phyloP scores from a whole-genome alignment of 2,113 vertebrate species.

The Arvicanthis niloticus region DNA sequence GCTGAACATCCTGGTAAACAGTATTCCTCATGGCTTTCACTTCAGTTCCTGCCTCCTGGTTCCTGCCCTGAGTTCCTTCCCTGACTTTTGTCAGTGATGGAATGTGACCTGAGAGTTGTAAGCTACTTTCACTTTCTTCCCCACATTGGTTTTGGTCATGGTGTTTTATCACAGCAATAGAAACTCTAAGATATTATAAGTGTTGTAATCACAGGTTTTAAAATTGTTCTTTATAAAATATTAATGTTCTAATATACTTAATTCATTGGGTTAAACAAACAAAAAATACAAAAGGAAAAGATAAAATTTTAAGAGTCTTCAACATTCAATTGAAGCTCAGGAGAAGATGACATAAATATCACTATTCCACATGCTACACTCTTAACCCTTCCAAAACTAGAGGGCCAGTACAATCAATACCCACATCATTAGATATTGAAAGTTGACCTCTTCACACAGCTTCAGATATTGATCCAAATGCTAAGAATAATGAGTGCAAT shows the following conservation, averaged over 20 bases:
- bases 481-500: background rate
- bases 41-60: background rate
- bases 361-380: background rate
- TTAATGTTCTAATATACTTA: background rate
- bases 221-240: background rate
- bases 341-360: background rate
- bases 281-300: background rate
- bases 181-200: background rate
- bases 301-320: background rate
- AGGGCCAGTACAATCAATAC: background rate
- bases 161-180: background rate
- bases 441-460: background rate
- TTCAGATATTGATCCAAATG: background rate
- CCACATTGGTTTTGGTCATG: background rate
- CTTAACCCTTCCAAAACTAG: background rate
- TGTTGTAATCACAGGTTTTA: background rate
- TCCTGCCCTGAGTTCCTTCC: background rate
- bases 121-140: background rate
- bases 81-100: background rate
- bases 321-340: background rate
- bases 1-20: background rate
- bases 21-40: background rate
- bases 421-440: background rate
- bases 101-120: background rate
- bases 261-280: background rate